A percentile compares a stretch with the other conserved stretches of the same genome.
phyloP scores from a whole-genome alignment of 2,113 vertebrate species.

The Notechis scutatus region DNA sequence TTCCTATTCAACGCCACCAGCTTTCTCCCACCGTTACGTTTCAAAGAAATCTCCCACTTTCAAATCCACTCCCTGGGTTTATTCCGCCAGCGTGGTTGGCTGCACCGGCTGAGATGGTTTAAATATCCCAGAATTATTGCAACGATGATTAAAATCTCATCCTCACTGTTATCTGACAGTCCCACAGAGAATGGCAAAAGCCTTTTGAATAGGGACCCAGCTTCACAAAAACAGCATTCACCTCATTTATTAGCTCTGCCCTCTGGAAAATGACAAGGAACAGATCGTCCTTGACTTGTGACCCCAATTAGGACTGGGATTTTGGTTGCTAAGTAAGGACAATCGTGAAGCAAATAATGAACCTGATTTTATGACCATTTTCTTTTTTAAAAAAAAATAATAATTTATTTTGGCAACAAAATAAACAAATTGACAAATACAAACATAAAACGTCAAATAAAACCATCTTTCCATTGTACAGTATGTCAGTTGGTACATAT shows the following conservation, averaged over 20 bases:
- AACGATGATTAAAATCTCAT: background rate
- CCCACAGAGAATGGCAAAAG: background rate
- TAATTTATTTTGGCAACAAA: no score
- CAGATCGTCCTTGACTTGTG: background rate
- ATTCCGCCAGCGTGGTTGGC: background rate
- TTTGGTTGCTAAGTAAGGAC: no score
- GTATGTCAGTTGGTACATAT: no score
- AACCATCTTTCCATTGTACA: no score
- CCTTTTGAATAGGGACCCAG: background rate
- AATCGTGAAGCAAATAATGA: no score
- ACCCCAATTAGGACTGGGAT: background rate
- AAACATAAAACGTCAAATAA: no score
- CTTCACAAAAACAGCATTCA: background rate
- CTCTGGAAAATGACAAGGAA: background rate
- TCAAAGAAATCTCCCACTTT: background rate
- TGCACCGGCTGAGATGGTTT: background rate
- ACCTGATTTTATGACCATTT: no score
- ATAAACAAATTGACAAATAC: no score
- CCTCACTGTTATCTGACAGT: background rate
- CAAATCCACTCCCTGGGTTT: background rate
- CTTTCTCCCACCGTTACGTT: background rate
- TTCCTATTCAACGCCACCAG: background rate
- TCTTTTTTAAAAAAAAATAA: no score
- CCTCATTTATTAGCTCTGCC: background rate
- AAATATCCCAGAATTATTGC: background rate